Evolutionary conservation across 1,140 invertebrate genomes (phyloP).

Genomic region (Cotesia vestalis): DNA sequence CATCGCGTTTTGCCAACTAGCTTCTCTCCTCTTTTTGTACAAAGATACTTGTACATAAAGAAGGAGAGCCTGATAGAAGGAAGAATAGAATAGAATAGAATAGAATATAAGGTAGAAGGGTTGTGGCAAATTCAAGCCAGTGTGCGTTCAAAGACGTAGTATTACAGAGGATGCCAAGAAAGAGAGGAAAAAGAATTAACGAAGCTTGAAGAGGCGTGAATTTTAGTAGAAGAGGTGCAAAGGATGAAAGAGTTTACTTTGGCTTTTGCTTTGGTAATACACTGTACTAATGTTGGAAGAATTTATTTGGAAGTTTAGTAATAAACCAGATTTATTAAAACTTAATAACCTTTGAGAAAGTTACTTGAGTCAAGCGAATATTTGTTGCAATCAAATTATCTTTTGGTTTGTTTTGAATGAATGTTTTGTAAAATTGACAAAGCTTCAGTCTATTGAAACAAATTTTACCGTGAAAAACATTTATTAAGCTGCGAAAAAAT

Average conservation of each 20-base stretch:
- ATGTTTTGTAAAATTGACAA: too few species aligned
- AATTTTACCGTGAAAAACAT: too few species aligned
- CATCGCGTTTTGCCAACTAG: not conserved
- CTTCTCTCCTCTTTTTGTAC: conserved; percentile 2
- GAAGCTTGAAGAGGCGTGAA: conserved; percentile 14
- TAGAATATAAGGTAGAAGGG: not conserved
- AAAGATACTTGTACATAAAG: conserved; percentile 11
- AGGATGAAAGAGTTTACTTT: conserved; percentile 5
- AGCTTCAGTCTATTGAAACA: too few species aligned
- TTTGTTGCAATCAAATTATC: too few species aligned
- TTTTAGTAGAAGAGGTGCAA: conserved; percentile 11
- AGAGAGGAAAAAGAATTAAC: conserved; percentile 25
- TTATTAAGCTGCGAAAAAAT: too few species aligned
- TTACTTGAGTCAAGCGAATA: too few species aligned
- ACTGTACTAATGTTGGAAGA: not conserved
- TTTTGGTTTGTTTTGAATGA: too few species aligned
- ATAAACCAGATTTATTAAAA: too few species aligned
- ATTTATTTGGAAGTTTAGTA: too few species aligned
- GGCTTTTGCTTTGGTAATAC: conserved; percentile 14
- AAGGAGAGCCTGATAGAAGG: too few species aligned
- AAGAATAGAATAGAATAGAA: too few species aligned
- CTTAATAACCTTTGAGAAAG: too few species aligned
- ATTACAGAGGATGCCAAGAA: not conserved
- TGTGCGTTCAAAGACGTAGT: not conserved
- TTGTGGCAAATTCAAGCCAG: not conserved